A percentile compares a stretch with the other conserved stretches of the same genome.
phyloP scores from a whole-genome alignment of 2,113 vertebrate genomes.

The Cranoglanis bouderius region DNA sequence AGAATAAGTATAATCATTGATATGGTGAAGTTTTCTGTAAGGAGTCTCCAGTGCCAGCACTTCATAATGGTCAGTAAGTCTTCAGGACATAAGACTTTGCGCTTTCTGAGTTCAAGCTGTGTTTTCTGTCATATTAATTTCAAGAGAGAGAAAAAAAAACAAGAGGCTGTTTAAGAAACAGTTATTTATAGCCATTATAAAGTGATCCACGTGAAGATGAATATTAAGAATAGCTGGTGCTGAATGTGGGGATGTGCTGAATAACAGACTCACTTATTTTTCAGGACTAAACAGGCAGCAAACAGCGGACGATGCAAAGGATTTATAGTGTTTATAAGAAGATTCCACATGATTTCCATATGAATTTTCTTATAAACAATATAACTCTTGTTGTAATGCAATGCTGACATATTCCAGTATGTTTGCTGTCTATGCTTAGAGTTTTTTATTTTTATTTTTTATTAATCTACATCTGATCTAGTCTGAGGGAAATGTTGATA shows the following conservation, averaged over 20 bases:
- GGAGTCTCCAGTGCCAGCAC: neutral
- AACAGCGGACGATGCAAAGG: neutral
- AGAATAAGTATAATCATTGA: neutral
- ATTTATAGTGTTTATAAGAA: neutral
- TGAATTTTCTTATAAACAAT: neutral
- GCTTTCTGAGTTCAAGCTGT: neutral
- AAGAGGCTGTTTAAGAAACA: neutral
- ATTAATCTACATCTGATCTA: neutral
- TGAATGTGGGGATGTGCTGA: neutral
- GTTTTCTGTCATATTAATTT: neutral
- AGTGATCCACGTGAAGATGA: neutral
- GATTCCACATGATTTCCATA: neutral
- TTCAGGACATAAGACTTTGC: neutral
- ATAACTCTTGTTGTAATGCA: neutral
- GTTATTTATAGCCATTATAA: neutral
- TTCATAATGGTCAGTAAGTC: neutral
- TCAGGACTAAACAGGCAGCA: neutral
- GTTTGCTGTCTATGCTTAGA: neutral
- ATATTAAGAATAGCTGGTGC: slow-evolving; percentile 1
- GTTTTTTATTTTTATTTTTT: neutral
- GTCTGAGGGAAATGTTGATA: neutral
- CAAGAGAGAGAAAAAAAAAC: neutral
- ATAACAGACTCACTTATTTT: neutral
- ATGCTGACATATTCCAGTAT: neutral
- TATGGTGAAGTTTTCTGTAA: neutral